These are phyloP conservation scores for Solenopsis fugax DNA, from an alignment of 1,140 invertebrate species.

Conservation along the genomic window DNA sequence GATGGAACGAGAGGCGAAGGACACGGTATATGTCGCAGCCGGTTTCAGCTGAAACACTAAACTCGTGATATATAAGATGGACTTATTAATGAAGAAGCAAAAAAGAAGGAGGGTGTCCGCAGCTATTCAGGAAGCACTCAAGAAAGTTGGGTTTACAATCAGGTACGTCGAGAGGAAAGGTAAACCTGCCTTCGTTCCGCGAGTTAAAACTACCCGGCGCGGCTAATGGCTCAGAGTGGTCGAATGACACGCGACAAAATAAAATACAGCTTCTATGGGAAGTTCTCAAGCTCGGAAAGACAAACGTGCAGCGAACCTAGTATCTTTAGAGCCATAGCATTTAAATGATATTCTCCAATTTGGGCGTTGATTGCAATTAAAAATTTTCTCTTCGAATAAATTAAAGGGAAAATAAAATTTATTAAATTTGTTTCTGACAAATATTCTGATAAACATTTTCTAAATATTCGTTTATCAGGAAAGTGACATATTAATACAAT, in stretches of 20 bases:
- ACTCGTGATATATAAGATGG: constrained; percentile 59
- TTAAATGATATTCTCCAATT: constrained; percentile 25
- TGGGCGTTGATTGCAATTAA: not conserved
- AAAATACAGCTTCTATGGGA: constrained; percentile 65
- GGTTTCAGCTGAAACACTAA: constrained; percentile 46
- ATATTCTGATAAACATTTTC: not conserved
- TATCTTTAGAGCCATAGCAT: constrained; percentile 10
- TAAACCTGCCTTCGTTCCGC: constrained; percentile 68
- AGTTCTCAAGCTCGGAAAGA: constrained; percentile 68
- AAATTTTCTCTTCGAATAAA: not conserved
- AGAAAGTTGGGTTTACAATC: constrained; percentile 76
- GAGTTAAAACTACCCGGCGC: constrained; percentile 67
- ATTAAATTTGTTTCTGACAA: not conserved
- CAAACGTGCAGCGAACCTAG: constrained; percentile 13
- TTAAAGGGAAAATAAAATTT: not conserved
- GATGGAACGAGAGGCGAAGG: not conserved
- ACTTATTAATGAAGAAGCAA: constrained; percentile 68
- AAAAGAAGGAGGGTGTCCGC: constrained; percentile 62
- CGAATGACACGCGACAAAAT: constrained; percentile 76
- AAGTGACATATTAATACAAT: not conserved
- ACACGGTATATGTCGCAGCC: not conserved
- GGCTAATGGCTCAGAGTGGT: constrained; percentile 73
- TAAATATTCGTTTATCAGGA: not conserved
- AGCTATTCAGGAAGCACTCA: constrained; percentile 75
- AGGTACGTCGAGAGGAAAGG: constrained; percentile 73